A percentile compares a stretch with the other conserved stretches of the same genome.
These are phyloP conservation scores for Rousettus leschenaultii DNA, from an alignment of 2,113 vertebrate species.

Conservation along the genomic window DNA sequence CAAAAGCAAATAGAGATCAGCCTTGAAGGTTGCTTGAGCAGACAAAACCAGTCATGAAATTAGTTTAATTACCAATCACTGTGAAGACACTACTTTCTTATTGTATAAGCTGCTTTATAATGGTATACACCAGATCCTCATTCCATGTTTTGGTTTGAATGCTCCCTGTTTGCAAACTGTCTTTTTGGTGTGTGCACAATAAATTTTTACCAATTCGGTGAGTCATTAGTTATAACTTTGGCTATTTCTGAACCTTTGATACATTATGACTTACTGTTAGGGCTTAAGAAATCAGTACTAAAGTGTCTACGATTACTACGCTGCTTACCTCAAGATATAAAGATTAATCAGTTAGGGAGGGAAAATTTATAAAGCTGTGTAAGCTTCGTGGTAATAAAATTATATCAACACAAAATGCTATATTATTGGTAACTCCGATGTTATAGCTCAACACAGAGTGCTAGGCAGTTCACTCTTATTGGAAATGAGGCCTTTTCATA, in stretches of 20 bases:
- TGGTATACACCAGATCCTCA: neutral
- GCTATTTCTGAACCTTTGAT: neutral
- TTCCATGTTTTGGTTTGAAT: neutral
- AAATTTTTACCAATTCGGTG: neutral
- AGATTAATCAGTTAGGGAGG: neutral
- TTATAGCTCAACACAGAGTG: neutral
- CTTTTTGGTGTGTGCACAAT: neutral
- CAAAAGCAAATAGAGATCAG: neutral
- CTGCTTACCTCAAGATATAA: neutral
- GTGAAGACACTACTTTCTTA: neutral
- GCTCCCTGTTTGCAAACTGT: neutral
- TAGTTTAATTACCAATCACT: neutral
- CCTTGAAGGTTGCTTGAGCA: neutral
- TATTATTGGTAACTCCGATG: neutral
- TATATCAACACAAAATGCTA: neutral
- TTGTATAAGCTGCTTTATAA: neutral
- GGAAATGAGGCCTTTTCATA: neutral
- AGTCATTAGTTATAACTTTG: neutral
- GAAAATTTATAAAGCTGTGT: neutral
- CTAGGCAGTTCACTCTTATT: neutral
- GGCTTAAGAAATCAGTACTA: neutral
- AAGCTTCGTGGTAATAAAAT: slow-evolving; percentile 12
- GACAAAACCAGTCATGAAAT: neutral
- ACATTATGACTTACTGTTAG: neutral
- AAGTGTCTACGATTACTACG: neutral